Conservation (phyloP, 2,113 vertebrate species). For the rat (Rattus norvegicus) region GRCr8 NC_086021.1:75063501-75064000, state of each 20-base stretch:
- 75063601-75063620: background rate
- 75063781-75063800: background rate
- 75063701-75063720: background rate
- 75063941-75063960: background rate
- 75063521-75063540: background rate
- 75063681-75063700: background rate
- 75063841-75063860: background rate
- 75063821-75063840: background rate
- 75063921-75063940: background rate
- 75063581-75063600: background rate
- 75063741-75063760: background rate
- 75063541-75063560: slow-evolving; percentile 36
- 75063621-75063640: background rate
- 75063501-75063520: background rate
- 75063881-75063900: background rate
- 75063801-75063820: background rate
- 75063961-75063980: background rate
- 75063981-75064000: slow-evolving; percentile 30
- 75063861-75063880: background rate
- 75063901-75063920: background rate
- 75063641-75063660: background rate
- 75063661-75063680: slow-evolving; percentile 3
- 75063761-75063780: background rate
- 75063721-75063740: background rate
- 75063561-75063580: slow-evolving; percentile 29